These are phyloP conservation scores for Merluccius polli DNA, from an alignment of 2,797 vertebrate genomes.

Conservation along the genomic window DNA sequence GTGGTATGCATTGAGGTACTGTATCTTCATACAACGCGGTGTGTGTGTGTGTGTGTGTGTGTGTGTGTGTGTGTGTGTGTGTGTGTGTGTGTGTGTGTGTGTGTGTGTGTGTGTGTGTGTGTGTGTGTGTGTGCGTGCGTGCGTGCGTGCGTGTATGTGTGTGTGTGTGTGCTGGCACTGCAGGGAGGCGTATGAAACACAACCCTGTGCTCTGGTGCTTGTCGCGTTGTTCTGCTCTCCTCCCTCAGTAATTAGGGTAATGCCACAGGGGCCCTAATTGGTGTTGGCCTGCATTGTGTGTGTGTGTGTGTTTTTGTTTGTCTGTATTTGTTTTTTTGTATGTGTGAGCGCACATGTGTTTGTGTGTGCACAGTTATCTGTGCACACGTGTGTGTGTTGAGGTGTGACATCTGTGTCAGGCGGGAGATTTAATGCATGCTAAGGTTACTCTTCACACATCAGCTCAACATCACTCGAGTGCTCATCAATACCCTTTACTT, in stretches of 20 bases:
- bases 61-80: not conserved
- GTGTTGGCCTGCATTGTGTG: conserved; percentile 23
- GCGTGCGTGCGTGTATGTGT: not conserved
- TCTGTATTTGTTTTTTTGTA: not conserved
- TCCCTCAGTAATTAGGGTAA: conserved; percentile 76
- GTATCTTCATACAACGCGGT: conserved; percentile 6
- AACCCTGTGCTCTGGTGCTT: conserved; percentile 44
- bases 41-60: conserved; percentile 10
- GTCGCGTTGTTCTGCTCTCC: conserved; percentile 39
- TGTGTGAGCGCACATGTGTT: not conserved
- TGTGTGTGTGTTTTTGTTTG: not conserved
- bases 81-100: conserved; percentile 9
- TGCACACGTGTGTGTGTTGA: not conserved
- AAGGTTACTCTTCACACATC: not conserved
- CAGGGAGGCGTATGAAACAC: conserved; percentile 53
- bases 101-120: conserved; percentile 11
- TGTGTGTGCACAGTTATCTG: not conserved
- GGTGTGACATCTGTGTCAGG: not conserved
- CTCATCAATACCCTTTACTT: not conserved
- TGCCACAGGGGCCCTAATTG: conserved; percentile 66
- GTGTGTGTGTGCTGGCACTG: conserved; percentile 26
- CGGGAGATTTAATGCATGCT: not conserved
- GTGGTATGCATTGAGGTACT: conserved; percentile 30
- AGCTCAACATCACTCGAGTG: not conserved
- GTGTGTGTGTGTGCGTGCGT: no score